These are phyloP conservation scores for Eurytoma adleriae DNA, from an alignment of 2,888 invertebrate genomes.

Conservation along the genomic window DNA sequence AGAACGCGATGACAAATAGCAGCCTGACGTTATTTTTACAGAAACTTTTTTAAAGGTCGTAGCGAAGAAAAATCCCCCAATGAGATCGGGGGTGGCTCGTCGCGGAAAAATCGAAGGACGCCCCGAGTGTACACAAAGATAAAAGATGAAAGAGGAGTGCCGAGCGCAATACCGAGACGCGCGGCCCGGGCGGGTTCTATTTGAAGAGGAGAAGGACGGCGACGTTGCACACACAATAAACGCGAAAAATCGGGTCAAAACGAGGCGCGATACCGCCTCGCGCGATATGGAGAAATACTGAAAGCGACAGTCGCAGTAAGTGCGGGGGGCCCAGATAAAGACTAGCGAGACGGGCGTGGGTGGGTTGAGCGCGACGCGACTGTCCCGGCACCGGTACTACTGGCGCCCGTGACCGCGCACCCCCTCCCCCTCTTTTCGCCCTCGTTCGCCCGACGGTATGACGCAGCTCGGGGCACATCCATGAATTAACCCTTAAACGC, in stretches of 20 bases:
- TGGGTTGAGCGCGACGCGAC: not conserved
- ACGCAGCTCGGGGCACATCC: not conserved
- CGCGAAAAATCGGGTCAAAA: constrained; percentile 34
- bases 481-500: constrained; percentile 10
- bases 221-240: not conserved
- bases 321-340: not conserved
- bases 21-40: constrained; percentile 19
- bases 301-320: constrained; percentile 29
- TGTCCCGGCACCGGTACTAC: not conserved
- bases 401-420: constrained; percentile 4
- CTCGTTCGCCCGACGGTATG: not conserved
- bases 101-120: constrained; percentile 14
- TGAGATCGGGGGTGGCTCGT: constrained; percentile 15
- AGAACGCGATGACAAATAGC: not conserved
- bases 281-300: constrained; percentile 30
- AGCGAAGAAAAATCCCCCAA: not conserved
- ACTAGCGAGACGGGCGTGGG: not conserved
- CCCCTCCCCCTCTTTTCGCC: no score
- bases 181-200: not conserved
- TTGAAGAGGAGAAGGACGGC: not conserved
- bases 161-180: not conserved
- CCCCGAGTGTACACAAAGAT: not conserved
- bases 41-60: constrained; percentile 19
- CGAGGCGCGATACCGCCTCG: not conserved
- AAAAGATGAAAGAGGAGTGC: constrained; percentile 24